Conservation (phyloP, 2,797 vertebrate species). For the Megalops cyprinoides region DNA sequence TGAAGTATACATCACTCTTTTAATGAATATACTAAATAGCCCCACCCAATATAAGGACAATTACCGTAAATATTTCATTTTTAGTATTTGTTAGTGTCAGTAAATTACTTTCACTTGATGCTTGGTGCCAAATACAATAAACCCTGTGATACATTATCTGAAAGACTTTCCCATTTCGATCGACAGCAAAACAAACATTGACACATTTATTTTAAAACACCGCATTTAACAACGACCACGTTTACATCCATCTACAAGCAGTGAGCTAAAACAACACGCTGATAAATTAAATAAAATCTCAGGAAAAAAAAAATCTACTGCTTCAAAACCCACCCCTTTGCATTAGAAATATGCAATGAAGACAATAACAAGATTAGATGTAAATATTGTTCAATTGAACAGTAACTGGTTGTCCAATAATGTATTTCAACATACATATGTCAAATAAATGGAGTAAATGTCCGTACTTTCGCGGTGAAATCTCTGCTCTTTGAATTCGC, state of each 20-base stretch:
- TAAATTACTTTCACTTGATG: too few species aligned
- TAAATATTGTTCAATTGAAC: background rate
- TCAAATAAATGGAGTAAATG: too few species aligned
- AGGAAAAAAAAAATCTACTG: background rate
- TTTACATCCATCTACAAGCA: background rate
- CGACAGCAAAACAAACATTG: background rate
- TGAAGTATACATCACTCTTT: background rate
- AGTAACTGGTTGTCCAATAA: background rate
- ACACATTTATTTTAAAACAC: background rate
- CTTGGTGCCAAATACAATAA: too few species aligned
- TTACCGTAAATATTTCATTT: background rate
- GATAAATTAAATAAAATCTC: too few species aligned
- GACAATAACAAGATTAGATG: background rate
- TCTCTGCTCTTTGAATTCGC: slow-evolving; percentile 28
- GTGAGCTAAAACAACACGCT: background rate
- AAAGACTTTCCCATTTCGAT: background rate
- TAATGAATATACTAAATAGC: background rate
- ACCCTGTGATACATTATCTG: background rate
- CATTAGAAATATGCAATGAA: background rate
- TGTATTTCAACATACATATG: background rate
- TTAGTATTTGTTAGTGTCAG: too few species aligned
- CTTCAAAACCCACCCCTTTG: background rate
- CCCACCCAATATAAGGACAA: background rate
- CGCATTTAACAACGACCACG: background rate
- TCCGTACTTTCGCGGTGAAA: background rate